Percentiles rank a stretch among this genome's conserved stretches.
These are phyloP conservation scores for Ochotona princeps DNA, from an alignment of 2,113 vertebrate species.

Conservation along the genomic window DNA sequence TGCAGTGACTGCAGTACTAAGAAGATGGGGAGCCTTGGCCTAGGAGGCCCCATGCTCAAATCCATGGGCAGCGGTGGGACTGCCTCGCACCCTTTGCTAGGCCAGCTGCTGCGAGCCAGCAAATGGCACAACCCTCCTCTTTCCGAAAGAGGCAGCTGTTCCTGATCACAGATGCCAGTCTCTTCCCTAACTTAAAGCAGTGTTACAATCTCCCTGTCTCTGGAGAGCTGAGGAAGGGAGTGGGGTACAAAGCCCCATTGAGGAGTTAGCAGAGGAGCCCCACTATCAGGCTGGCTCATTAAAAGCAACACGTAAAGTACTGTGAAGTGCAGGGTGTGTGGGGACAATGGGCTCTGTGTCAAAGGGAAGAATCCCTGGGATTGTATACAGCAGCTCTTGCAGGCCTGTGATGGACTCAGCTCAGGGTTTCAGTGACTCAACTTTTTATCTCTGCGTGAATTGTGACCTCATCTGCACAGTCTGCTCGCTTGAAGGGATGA, in stretches of 20 bases:
- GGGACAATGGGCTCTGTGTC: constrained; percentile 79
- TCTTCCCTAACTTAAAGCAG: constrained; percentile 60
- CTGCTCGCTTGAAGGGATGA: constrained; percentile 66
- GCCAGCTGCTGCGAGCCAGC: constrained; percentile 19
- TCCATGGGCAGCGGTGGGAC: no score
- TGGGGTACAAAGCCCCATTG: constrained; percentile 72
- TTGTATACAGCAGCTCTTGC: constrained; percentile 71
- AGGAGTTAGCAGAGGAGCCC: constrained; percentile 63
- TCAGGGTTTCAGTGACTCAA: constrained; percentile 77
- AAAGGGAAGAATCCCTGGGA: constrained; percentile 66
- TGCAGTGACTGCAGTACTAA: background rate
- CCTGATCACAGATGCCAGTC: constrained; percentile 52
- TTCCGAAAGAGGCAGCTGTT: constrained; percentile 69
- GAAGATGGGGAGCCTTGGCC: background rate
- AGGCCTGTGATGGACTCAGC: constrained; percentile 45
- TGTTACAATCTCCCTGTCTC: background rate
- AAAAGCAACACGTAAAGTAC: background rate
- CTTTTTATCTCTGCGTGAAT: constrained; percentile 58
- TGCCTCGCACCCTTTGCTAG: background rate
- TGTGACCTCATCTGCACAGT: constrained; percentile 58
- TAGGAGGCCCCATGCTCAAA: background rate
- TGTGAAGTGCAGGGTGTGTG: constrained; percentile 45
- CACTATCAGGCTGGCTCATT: constrained; percentile 56
- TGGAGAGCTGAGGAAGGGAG: constrained; percentile 50
- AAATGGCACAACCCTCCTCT: background rate